Evolutionary conservation across 1,140 invertebrate species (phyloP), one percentile per base, ranked within the genome.

Genomic region (Listronotus bonariensis): DNA sequence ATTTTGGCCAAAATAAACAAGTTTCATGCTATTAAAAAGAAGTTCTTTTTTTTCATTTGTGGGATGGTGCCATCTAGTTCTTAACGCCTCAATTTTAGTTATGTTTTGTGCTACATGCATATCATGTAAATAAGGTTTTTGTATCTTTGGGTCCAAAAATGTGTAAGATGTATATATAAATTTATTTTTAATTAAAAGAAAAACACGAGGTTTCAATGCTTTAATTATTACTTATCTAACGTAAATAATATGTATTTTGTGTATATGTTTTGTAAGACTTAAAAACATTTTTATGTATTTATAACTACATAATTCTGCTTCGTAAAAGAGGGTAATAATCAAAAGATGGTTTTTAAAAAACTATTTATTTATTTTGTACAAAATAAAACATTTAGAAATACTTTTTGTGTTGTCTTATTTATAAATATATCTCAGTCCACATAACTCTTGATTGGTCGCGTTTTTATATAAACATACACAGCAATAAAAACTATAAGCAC

Each of bases 391-490:
- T 51, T 57, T 65, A 57, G 46, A 31, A 63, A 55, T 48, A 31
- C 52, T 12, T 17, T 46, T 10, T 36, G 8, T 52, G 26, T 52
- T 36, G 26, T 52, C n/a, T 52, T 52, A 52, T 38, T 52, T 52
- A 15, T 14, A 36, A 9, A 32, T 17, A 14, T 45, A 6, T 9
- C 10, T 68, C 58, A 69, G 58, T 68, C 68, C 31, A 70, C 64
- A 52, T 65, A 69, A 45, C 32, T 61, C 32, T 55, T 60, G 46
- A 42, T 70, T 52, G 89, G 89, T 76, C 89, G 83, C 18, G 89
- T 90, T 78, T 91, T 91, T 49, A 89, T 75, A 72, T 92, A 92
- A 48, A 93, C 86, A 72, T 91, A 92, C 3, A 85, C 84, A 43
- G 85, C 86, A 71, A 92, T 89, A n/a, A 92, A 77, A 12, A 89